Conservation (phyloP, 2,888 invertebrate genomes). For the Stegana nigrithorax region DNA sequence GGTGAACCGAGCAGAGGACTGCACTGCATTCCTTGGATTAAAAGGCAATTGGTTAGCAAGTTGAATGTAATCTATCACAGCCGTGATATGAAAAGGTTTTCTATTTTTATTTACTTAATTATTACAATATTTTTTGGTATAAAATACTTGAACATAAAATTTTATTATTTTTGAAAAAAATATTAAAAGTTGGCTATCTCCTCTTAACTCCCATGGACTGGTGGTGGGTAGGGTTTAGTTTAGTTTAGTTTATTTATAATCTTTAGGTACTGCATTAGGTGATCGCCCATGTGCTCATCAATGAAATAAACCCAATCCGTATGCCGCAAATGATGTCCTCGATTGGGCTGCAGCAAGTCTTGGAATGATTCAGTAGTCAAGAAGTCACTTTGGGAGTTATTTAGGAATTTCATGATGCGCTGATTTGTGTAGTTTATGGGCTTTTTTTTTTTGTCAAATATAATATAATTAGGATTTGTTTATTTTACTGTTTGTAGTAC, state of each 20-base stretch:
- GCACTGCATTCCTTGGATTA: neutral
- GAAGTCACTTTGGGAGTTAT: constrained; percentile 45
- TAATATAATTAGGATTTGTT: constrained; percentile 32
- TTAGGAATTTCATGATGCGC: constrained; percentile 63
- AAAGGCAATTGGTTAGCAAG: neutral
- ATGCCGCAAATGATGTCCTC: constrained; percentile 27
- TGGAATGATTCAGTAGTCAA: constrained; percentile 50
- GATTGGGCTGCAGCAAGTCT: constrained; percentile 49
- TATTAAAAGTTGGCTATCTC: too few species aligned
- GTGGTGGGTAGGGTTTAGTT: too few species aligned
- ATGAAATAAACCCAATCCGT: constrained; percentile 62
- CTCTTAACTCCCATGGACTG: too few species aligned
- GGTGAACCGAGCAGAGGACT: neutral
- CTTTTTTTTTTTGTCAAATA: neutral
- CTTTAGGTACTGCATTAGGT: constrained; percentile 63
- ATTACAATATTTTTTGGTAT: constrained; percentile 26
- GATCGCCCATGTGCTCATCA: constrained; percentile 60
- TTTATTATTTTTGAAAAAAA: constrained; percentile 20
- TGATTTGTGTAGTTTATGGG: constrained; percentile 49
- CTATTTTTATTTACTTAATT: too few species aligned
- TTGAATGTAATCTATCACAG: too few species aligned
- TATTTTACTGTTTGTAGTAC: neutral
- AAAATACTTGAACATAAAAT: constrained; percentile 23
- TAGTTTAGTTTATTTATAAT: constrained; percentile 50
- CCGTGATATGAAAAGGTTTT: too few species aligned